Conservation (phyloP, 2,113 vertebrate genomes). For the Bagarius yarrelli region DNA sequence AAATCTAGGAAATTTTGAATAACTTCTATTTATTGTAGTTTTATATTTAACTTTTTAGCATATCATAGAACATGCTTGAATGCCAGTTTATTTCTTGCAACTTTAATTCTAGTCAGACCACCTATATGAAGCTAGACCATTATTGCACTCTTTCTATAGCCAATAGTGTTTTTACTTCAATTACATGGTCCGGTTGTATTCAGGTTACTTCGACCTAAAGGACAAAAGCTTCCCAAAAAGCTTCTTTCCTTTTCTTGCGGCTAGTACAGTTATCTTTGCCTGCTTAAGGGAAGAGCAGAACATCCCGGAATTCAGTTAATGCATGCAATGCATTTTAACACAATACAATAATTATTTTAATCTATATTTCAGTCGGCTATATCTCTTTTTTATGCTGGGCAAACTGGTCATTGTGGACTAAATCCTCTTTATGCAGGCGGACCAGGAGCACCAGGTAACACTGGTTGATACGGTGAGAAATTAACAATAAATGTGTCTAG, state of each 20-base stretch:
- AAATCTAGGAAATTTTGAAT: background rate
- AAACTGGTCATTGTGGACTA: background rate
- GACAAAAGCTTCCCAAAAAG: slow-evolving; percentile 41
- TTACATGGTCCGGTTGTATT: slow-evolving; percentile 64
- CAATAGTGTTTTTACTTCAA: background rate
- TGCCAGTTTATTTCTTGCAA: background rate
- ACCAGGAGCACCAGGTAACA: slow-evolving; percentile 67
- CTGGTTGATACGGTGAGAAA: slow-evolving; percentile 49
- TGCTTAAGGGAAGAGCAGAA: slow-evolving; percentile 55
- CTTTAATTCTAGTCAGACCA: background rate
- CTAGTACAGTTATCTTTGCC: background rate
- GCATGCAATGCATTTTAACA: background rate
- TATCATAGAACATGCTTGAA: background rate
- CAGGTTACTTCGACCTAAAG: slow-evolving; percentile 70
- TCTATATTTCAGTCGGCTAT: background rate
- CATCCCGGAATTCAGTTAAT: slow-evolving; percentile 77
- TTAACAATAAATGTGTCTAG: background rate
- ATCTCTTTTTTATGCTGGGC: background rate
- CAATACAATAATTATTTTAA: background rate
- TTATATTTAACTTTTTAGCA: background rate
- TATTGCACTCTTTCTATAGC: background rate
- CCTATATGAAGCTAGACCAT: background rate
- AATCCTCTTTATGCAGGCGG: slow-evolving; percentile 62
- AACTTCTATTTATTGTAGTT: background rate
- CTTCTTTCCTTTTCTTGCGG: background rate